Base-by-base conservation (phyloP, 2,888 invertebrate species). In the Melitaea athalia region DNA sequence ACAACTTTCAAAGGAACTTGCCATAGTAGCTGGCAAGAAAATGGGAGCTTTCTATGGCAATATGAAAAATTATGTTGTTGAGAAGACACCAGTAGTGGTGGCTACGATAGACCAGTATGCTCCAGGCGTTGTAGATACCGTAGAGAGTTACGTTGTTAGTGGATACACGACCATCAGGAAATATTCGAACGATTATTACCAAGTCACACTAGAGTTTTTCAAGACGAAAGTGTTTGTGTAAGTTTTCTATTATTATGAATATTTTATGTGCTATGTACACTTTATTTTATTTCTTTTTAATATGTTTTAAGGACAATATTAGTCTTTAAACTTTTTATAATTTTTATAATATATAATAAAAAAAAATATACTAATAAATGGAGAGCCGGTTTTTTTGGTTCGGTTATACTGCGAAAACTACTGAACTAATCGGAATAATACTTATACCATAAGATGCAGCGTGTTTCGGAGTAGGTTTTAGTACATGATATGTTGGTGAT, bases 191-290 rank as follows among this genome's bases (percentile, higher is more conserved):
- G 88, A 94, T 68, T 94, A 94, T 77, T 93, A 93, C 75, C 88
- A 91, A 75, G 82, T 92, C 49, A 89, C 93, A 6, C 84, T 93
- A 11, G 93, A 94, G 71, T 96, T 96, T 90, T 89, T 96, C 80
- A 94, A 94, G 81, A 95, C 95, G 64, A 95, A 96, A 91, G 95
- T 97, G 67, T 96, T 97, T 90, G 93, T 96, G 97, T 97, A 92
- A 95, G 96, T 95, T 80, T 78, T 11, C 24, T 24, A 8, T 38
- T 38, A 3, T 5, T 8, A 38, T 38, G 0, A 8, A 7, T 38
- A 38, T 38, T 38, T 38, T 38, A 5, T 38, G 24, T 24, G 24
- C 3, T 24, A 38, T 38, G 38, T 38, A 38, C 38, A 38, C 5
- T 38, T 38, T 38, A 24, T 24, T 38, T 38, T 5, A 38, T 38